Percentiles rank a stretch among this genome's conserved stretches.
Evolutionary conservation across 37 sponge, comb jelly and placozoan species (phyloP).

Genomic region (Bolinopsis microptera): DNA sequence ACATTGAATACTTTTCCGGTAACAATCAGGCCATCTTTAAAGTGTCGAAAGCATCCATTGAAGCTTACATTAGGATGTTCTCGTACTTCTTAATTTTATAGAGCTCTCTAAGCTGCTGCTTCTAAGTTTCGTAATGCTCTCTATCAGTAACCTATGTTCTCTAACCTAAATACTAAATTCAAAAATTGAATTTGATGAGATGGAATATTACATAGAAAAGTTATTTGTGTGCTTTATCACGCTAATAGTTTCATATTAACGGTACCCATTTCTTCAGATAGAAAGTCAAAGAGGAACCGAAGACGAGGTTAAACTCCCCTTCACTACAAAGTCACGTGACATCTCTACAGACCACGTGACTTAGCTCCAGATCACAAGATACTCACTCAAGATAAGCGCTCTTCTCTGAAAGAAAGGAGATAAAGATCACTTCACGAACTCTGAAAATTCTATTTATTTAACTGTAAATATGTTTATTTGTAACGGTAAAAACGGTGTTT

Average conservation of each 20-base stretch:
- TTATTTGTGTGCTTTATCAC: no score
- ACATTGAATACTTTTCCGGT: neutral
- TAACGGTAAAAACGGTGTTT: neutral
- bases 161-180: no score
- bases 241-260: no score
- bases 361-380: neutral
- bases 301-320: neutral
- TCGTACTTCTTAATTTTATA: no score
- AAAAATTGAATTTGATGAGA: no score
- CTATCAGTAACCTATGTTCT: no score
- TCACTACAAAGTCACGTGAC: no score
- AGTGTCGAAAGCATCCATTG: neutral
- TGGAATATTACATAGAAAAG: no score
- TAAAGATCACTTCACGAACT: neutral
- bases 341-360: neutral
- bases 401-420: neutral
- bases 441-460: neutral
- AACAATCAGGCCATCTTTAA: neutral
- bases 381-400: neutral
- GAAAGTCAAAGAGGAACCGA: neutral
- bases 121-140: no score
- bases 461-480: neutral
- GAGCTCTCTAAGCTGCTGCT: no score
- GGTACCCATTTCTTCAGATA: neutral
- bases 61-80: no score